phyloP scores from a whole-genome alignment of 2,797 vertebrate species.

The Eupleurogrammus muticus region DNA sequence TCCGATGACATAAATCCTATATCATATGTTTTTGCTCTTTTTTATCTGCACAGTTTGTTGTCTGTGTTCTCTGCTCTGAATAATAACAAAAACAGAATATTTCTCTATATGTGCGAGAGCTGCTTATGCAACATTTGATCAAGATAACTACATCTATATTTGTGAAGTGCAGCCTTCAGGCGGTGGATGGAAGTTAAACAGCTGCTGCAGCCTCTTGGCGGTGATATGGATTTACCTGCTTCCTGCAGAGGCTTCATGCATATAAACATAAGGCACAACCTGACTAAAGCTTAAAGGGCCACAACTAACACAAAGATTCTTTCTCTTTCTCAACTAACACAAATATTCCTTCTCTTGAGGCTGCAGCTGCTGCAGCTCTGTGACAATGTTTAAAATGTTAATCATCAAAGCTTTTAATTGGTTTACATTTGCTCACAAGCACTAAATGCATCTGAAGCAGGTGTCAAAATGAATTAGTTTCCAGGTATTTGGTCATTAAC shows the following conservation, averaged over 20 bases:
- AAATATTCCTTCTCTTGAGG: too few species aligned
- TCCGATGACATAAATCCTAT: too few species aligned
- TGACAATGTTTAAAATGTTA: too few species aligned
- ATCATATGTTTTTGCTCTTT: too few species aligned
- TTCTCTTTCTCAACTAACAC: background rate
- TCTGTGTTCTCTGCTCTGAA: too few species aligned
- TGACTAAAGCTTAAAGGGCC: background rate
- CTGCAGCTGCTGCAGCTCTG: too few species aligned
- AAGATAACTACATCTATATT: constrained; percentile 30
- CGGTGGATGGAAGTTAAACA: background rate
- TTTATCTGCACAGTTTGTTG: too few species aligned
- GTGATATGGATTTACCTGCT: background rate
- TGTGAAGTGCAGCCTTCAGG: constrained; percentile 18
- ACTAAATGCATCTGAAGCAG: too few species aligned
- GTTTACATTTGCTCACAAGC: too few species aligned
- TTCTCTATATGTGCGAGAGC: background rate
- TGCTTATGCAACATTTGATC: constrained; percentile 26
- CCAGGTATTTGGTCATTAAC: too few species aligned
- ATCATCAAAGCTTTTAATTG: too few species aligned
- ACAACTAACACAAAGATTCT: background rate
- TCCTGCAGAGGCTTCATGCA: background rate
- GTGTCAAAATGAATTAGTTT: too few species aligned
- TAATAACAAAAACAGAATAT: background rate
- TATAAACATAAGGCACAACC: background rate
- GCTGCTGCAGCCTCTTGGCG: background rate